Base-by-base conservation (phyloP, 2,888 invertebrate genomes). In the Orchesella flavescens region DNA sequence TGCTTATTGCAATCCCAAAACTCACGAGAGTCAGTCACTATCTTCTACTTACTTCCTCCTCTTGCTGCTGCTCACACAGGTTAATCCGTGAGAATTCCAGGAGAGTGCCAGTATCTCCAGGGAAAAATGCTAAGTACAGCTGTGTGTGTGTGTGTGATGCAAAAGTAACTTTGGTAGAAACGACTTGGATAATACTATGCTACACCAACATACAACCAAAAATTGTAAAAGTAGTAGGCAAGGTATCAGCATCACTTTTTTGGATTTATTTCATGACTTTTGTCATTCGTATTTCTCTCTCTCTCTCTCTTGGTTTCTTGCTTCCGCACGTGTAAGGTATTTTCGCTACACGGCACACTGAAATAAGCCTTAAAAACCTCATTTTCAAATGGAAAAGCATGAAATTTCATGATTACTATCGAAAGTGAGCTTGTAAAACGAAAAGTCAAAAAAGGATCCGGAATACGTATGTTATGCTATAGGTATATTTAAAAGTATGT, bases 371-470 rank as follows among this genome's bases (percentile, higher is more conserved):
- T 80, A 49, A 66, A 69, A 80, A 68, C 55, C 80, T 80, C 80
- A 80, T 80, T 80, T 80, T 80, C 80, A 74, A 80, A 80, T 80
- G 80, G 80, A 80, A 80, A 57, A 68, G 68, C 80, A 80, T 80
- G 80, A 80, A 73, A 80, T 80, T 74, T 80, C 68, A 80, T 74
- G 80, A 80, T 80, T 80, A 80, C 80, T 74, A 73, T 80, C 80
- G 68, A 65, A 57, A 49, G 55, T 73, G 46, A 17, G 59, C 59
- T 19, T 19, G 17, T 17, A 59, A 59, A 59, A 21, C 17, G 59
- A 53, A 53, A 53, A 12, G 3, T 10, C 2, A 53, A n/a, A n/a
- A 53, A 53, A 53, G 53, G 53, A 53, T 1, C 3, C 53, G 10
- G 53, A n/a, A n/a, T 46, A 46, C 46, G 46, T 13, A 46, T 53